Percentiles rank a stretch among this genome's conserved stretches.
Evolutionary conservation across 2,113 vertebrate species (phyloP).

Genomic region (Pseudorhombus dupliciocellatus): DNA sequence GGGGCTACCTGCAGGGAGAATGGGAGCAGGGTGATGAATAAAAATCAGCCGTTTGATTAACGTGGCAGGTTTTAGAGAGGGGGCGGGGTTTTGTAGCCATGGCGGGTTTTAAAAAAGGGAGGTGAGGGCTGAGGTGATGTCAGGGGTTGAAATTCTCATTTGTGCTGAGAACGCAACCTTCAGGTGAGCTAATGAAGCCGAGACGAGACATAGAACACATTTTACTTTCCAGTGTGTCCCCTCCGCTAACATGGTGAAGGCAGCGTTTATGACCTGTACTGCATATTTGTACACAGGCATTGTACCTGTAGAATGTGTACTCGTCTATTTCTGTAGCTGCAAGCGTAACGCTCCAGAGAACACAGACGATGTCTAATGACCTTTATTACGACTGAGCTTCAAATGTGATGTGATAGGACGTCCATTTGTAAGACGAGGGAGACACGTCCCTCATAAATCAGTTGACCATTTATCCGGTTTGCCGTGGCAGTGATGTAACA

Average conservation of each 20-base stretch:
- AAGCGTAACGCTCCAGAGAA: no score
- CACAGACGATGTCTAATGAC: no score
- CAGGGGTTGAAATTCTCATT: background rate
- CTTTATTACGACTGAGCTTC: background rate
- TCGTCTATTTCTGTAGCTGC: no score
- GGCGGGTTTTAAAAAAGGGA: slow-evolving; percentile 21
- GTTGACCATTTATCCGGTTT: slow-evolving; percentile 49
- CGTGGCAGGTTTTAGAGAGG: slow-evolving; percentile 36
- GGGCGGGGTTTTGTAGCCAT: slow-evolving; percentile 48
- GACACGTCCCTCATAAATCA: slow-evolving; percentile 56
- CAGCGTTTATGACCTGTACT: no score
- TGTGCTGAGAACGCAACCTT: slow-evolving; percentile 8
- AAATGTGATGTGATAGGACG: slow-evolving; percentile 1
- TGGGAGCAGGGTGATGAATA: slow-evolving; percentile 52
- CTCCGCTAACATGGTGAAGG: no score
- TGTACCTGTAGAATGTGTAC: no score
- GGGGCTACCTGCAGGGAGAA: slow-evolving; percentile 39
- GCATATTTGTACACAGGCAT: no score
- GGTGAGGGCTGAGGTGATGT: slow-evolving; percentile 8
- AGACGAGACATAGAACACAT: no score
- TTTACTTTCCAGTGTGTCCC: no score
- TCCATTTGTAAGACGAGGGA: slow-evolving; percentile 22
- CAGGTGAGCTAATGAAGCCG: slow-evolving; percentile 12
- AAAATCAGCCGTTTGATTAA: slow-evolving; percentile 45
- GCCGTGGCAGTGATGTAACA: slow-evolving; percentile 68